A percentile compares a stretch with the other conserved stretches of the same genome.
Evolutionary conservation across 2,113 vertebrate genomes (phyloP).

Genomic region (Serilophus lunatus): DNA sequence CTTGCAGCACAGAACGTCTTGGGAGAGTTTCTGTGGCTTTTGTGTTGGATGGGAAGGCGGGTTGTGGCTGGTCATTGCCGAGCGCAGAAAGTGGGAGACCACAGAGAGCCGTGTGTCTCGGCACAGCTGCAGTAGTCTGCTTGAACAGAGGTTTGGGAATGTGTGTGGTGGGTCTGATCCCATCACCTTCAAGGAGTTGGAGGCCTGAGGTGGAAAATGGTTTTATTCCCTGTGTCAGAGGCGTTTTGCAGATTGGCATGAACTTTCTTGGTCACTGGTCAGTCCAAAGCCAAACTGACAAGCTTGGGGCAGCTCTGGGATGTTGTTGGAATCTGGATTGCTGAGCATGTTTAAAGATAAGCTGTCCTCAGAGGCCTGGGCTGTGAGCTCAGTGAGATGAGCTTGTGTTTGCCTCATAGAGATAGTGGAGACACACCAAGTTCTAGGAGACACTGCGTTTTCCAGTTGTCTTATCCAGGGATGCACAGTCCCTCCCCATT

Average conservation of each 20-base stretch:
- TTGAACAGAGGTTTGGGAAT: not conserved
- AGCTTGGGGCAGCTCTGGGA: not conserved
- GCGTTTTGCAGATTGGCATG: not conserved
- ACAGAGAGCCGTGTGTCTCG: not conserved
- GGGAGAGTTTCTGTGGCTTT: slow-evolving; percentile 12
- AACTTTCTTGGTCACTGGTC: not conserved
- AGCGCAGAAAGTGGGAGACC: not conserved
- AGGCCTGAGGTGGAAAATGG: not conserved
- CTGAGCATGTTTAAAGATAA: not conserved
- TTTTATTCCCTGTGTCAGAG: not conserved
- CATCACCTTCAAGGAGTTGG: not conserved
- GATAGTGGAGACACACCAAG: not conserved
- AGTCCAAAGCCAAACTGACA: not conserved
- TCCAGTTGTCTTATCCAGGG: not conserved
- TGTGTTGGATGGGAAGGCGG: not conserved
- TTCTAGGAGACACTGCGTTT: not conserved
- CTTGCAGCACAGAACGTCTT: not conserved
- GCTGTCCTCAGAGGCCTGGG: not conserved
- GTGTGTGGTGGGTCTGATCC: not conserved
- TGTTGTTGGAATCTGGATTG: not conserved
- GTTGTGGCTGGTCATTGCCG: not conserved
- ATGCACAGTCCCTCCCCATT: not conserved
- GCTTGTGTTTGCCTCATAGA: not conserved
- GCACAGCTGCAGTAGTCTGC: not conserved
- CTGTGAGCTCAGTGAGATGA: slow-evolving; percentile 2